Base-by-base conservation (phyloP, 2,888 invertebrate species). In the Diadegma fenestrale region DNA sequence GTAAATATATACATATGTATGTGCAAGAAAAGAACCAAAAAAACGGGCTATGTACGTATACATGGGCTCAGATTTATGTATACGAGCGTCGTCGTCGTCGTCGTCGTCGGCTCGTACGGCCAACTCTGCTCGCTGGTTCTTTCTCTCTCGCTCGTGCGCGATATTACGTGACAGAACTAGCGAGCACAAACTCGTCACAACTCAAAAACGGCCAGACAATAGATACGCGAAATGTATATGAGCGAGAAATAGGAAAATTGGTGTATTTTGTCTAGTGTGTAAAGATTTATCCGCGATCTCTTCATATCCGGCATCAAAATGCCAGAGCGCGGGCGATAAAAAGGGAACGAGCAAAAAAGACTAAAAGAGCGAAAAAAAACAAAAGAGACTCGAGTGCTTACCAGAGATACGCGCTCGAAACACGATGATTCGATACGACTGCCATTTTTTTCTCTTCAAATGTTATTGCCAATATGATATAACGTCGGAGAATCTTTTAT, bases 161-260 rank as follows among this genome's bases (percentile, higher is more conserved):
- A 58, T 63, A 41, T 72, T 45, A 85, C 81, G 81, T 82, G 81
- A 82, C 66, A 69, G 81, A 81, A 73, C 69, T 81, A 79, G 78
- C 26, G 45, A 37, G 78, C 81, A 78, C 81, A 73, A 17, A 73
- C n/a, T 41, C 54, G 33, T 75, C 81, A 54, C 79, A 75, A 78
- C 43, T 85, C 85, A 78, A 76, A 63, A 72, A 80, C 72, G 37
- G 68, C 81, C 19, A 22, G 41, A 17, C 58, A 82, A 82, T 81
- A 66, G 78, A 85, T 61, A 73, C 48, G 33, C 22, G 22, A 30
- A 33, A 43, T n/a, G 51, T 30, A 19, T 45, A 63, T 54, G 19
- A 14, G 19, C 22, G 48, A 69, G 37, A 37, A 14, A 26, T 14
- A 14, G 22, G 26, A 14, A 82, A 79, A 85, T 79, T 79, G 75